Evolutionary conservation across 2,797 vertebrate genomes (phyloP), one percentile per base, ranked within the genome.

Genomic region (Spinus pinus): DNA sequence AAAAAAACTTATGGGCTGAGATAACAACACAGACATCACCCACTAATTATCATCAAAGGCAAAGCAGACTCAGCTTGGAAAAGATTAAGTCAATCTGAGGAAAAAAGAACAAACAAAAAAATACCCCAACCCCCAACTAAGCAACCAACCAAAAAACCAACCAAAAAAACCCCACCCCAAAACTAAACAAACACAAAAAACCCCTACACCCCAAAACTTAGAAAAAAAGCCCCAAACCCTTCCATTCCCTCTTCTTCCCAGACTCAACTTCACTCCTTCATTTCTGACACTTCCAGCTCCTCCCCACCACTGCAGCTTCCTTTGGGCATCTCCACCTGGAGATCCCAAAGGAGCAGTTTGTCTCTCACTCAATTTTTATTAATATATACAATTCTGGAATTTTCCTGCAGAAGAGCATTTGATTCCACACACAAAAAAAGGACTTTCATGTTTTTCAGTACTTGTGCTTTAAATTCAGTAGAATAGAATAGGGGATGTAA

Each of bases 191-290:
- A 60, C 17, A 42, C 21, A 13, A 62, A 84, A 51, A 25, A 27
- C 1, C 0, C 6, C 27, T 42, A 10, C 14, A 50, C 1, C 4
- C 6, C 28, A 25, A 73, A 74, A 47, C 14, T 2, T 20, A 15
- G 3, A 0, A 31, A 56, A 47, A 64, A 81, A 25, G 2, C 4
- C 56, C 15, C 27, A 74, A 61, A 30, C 4, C 2, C 6, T 27
- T 8, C 28, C 1, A 16, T 27, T 7, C 3, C 4, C 1, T 20
- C 25, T 57, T 66, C 7, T 71, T 62, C 30, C 14, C 19, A 75
- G 49, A 12, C 6, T 58, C n/a, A 67, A 23, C 4, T 82, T 82
- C 21, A 54, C 7, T 75, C 17, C 27, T 85, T 64, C 10, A 23
- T 60, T 94, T 64, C 67, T 80, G 69, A 67, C 28, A 56, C 13